These are phyloP conservation scores for Eristalis tenax DNA, from an alignment of 2,888 invertebrate genomes.

Conservation along the genomic window DNA sequence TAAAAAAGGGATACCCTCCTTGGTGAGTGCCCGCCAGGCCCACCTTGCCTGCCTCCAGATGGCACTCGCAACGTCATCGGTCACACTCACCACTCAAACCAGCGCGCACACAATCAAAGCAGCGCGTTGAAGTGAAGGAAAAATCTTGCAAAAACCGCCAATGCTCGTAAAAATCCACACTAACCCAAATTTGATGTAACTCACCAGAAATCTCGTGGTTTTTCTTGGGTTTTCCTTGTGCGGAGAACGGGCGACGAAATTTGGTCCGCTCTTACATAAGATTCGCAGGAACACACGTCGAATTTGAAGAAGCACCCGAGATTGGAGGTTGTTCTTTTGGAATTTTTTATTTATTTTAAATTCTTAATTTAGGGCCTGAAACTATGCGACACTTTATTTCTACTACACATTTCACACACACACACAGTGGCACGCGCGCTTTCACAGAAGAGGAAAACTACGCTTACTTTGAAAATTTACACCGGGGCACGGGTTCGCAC, in stretches of 20 bases:
- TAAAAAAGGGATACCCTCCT: conserved; percentile 17
- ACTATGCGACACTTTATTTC: conserved; percentile 27
- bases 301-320: background rate
- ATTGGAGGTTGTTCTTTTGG: background rate
- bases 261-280: background rate
- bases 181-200: conserved; percentile 33
- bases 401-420: conserved; percentile 21
- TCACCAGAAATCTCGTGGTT: conserved; percentile 13
- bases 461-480: background rate
- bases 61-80: conserved; percentile 24
- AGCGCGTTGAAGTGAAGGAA: background rate
- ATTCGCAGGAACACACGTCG: background rate
- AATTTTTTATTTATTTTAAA: background rate
- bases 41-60: background rate
- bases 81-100: conserved; percentile 17
- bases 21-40: background rate
- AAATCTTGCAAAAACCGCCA: conserved; percentile 42
- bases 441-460: conserved; percentile 4
- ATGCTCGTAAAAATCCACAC: conserved; percentile 43
- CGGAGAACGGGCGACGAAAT: background rate
- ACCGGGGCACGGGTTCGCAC: background rate
- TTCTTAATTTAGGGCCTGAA: background rate
- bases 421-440: conserved; percentile 43
- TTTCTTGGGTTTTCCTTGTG: background rate
- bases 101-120: conserved; percentile 17